Percentiles rank a stretch among this genome's conserved stretches.
Evolutionary conservation across 2,888 invertebrate genomes (phyloP).

Genomic region (Pammene aurita): DNA sequence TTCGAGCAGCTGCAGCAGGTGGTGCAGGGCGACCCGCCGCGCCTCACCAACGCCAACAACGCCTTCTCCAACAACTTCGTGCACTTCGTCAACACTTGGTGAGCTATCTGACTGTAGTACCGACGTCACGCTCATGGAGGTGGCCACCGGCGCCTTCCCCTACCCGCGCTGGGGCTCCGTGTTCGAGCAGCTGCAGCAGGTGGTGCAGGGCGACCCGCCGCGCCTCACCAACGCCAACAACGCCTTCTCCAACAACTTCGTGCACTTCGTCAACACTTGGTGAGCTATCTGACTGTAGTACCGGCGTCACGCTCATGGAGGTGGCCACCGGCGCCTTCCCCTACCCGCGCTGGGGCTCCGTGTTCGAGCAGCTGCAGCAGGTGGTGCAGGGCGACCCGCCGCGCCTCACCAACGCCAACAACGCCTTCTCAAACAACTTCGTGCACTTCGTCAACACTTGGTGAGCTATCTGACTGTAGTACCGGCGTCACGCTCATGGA

Average conservation of each 20-base stretch:
- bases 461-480: too few relatives aligned
- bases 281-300: too few relatives aligned
- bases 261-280: conserved; percentile 99
- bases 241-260: conserved; percentile 94
- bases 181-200: conserved; percentile 97
- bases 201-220: conserved; percentile 98
- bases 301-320: conserved; percentile 98
- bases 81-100: conserved; percentile 99
- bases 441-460: conserved; percentile 98
- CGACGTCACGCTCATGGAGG: conserved; percentile 98
- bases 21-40: conserved; percentile 97
- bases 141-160: conserved; percentile 98
- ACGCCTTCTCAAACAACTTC: conserved; percentile 94
- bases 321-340: conserved; percentile 98
- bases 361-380: conserved; percentile 97
- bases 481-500: conserved; percentile 99
- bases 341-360: conserved; percentile 98
- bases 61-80: conserved; percentile 95
- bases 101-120: too few relatives aligned
- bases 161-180: conserved; percentile 99
- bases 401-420: conserved; percentile 90
- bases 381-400: conserved; percentile 99
- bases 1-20: conserved; percentile 97
- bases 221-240: conserved; percentile 91
- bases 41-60: conserved; percentile 90